A percentile compares a stretch with the other conserved stretches of the same genome.
Conservation (phyloP, 2,113 vertebrate genomes). For the Promerops cafer region DNA sequence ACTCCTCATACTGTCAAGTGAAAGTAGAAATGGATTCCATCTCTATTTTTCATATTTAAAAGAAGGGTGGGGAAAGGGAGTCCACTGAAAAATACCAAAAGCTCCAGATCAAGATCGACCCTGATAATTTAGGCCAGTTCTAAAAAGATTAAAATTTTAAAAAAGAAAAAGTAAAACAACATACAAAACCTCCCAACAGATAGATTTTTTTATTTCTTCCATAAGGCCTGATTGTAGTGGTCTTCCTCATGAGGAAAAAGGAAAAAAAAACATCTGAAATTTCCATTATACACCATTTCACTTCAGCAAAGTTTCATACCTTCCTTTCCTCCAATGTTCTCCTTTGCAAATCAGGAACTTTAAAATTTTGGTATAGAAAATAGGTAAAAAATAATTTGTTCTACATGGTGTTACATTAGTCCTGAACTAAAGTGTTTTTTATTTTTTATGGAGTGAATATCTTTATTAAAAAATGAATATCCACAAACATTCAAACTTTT, state of each 20-base stretch:
- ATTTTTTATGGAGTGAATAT: neutral
- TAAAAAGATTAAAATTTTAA: neutral
- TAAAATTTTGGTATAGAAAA: neutral
- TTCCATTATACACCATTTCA: neutral
- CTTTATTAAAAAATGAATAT: neutral
- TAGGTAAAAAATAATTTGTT: neutral
- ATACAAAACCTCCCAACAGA: rapidly evolving
- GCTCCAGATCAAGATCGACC: neutral
- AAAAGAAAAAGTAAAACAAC: neutral
- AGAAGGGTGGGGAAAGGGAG: neutral
- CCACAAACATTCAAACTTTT: neutral
- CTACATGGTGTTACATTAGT: neutral
- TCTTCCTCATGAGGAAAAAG: neutral
- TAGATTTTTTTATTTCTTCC: neutral
- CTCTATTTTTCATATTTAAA: neutral
- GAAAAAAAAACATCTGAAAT: neutral
- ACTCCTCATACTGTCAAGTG: neutral
- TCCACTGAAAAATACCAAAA: neutral
- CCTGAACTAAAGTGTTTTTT: neutral
- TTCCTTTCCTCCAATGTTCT: neutral
- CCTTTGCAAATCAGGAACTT: neutral
- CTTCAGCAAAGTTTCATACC: neutral
- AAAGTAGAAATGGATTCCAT: neutral
- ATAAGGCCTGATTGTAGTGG: neutral
- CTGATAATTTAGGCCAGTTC: neutral